Percentiles rank a stretch among this genome's conserved stretches.
Conservation (phyloP, 2,797 vertebrate species). For the Melanitta fusca region DNA sequence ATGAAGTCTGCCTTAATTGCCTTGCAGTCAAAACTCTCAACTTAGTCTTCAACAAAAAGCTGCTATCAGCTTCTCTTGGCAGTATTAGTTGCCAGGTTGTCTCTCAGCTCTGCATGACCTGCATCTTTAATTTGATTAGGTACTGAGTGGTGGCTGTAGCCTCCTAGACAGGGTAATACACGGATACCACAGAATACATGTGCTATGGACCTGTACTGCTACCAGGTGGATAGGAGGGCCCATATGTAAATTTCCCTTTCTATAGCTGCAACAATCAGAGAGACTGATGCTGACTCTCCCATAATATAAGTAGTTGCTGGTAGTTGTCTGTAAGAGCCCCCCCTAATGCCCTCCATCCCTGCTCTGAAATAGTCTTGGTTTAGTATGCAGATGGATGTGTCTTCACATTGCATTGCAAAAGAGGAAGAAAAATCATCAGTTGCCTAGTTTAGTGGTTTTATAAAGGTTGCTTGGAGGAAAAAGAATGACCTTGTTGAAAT, state of each 20-base stretch:
- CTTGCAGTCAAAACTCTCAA: neutral
- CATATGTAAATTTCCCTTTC: neutral
- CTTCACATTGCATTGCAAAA: neutral
- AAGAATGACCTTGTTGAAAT: neutral
- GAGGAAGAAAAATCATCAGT: neutral
- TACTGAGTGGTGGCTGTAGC: neutral
- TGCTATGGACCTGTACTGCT: neutral
- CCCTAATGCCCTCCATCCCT: neutral
- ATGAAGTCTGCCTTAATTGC: neutral
- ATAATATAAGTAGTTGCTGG: neutral
- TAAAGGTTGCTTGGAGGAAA: neutral
- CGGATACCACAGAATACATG: neutral
- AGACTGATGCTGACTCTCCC: neutral
- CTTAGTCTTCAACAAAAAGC: neutral
- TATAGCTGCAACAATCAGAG: neutral
- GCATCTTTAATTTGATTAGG: neutral
- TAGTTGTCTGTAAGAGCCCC: fast-evolving
- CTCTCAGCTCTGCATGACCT: neutral
- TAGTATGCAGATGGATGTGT: fast-evolving
- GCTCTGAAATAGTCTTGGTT: neutral
- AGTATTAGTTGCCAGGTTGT: neutral
- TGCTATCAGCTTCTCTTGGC: neutral
- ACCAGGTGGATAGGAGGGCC: neutral
- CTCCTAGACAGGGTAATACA: neutral
- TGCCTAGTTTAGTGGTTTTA: neutral